Evolutionary conservation across 2,113 vertebrate species (phyloP).

Genomic region (Nyctereutes procyonoides): DNA sequence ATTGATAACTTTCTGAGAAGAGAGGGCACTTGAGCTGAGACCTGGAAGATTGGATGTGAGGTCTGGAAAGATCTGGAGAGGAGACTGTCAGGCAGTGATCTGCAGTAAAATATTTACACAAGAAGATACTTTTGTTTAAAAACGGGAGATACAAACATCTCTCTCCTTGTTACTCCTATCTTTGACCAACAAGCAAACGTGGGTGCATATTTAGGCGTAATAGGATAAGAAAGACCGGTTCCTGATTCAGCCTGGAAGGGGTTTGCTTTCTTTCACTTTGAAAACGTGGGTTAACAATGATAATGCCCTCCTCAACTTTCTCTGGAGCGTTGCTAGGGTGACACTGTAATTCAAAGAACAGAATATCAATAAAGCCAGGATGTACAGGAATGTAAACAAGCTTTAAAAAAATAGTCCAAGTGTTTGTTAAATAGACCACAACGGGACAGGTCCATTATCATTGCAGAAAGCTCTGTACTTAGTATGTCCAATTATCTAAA

Average conservation of each 20-base stretch:
- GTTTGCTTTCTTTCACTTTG: constrained; percentile 50
- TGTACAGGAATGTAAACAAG: constrained; percentile 87
- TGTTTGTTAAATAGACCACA: constrained; percentile 89
- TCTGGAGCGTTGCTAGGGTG: constrained; percentile 76
- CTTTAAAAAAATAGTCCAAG: constrained; percentile 82
- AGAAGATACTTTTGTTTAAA: not conserved
- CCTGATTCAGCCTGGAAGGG: not conserved
- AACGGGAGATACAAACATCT: not conserved
- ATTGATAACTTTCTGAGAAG: not conserved
- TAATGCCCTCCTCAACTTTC: constrained; percentile 79
- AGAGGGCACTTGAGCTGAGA: not conserved
- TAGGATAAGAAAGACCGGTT: not conserved
- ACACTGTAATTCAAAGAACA: constrained; percentile 85
- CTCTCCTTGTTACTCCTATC: not conserved
- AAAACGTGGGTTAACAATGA: constrained; percentile 70
- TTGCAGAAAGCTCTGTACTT: constrained; percentile 85
- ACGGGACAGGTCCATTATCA: constrained; percentile 86
- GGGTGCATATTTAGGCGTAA: not conserved
- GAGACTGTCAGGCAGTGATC: not conserved
- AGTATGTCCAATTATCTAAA: constrained; percentile 87
- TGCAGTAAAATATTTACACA: not conserved
- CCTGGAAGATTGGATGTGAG: not conserved
- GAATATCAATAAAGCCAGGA: constrained; percentile 86
- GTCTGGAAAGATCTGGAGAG: not conserved
- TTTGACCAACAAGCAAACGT: not conserved